Conservation (phyloP, 2,113 vertebrate species). For the Lycaon pictus region DNA sequence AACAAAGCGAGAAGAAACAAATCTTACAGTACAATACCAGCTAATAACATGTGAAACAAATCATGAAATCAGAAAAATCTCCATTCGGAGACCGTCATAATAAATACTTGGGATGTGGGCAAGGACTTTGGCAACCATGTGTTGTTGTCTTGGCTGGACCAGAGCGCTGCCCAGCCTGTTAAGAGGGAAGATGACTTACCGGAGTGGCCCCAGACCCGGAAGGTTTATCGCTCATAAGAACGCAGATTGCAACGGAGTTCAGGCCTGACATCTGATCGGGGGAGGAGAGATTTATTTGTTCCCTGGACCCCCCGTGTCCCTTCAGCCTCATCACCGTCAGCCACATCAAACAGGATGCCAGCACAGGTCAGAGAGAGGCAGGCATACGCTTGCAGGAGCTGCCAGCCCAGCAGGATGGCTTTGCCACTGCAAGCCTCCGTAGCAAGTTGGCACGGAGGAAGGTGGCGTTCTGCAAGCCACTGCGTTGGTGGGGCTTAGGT, state of each 20-base stretch:
- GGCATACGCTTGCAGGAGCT: not conserved
- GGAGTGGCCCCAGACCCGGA: not conserved
- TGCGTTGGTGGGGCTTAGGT: accelerated
- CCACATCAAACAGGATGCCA: not conserved
- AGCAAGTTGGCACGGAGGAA: not conserved
- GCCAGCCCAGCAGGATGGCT: not conserved
- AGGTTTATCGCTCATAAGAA: not conserved
- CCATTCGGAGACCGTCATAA: accelerated
- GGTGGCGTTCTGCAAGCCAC: not conserved
- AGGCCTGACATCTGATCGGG: not conserved
- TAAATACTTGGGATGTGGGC: not conserved
- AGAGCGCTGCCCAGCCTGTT: accelerated
- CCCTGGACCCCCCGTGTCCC: accelerated
- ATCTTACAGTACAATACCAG: not conserved
- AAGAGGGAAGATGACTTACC: too few species aligned
- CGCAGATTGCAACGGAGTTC: accelerated
- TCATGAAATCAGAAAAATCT: not conserved
- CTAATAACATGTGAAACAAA: not conserved
- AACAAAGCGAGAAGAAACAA: not conserved
- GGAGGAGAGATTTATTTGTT: too few species aligned
- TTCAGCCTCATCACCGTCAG: not conserved
- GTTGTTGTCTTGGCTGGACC: accelerated
- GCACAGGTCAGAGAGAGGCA: accelerated
- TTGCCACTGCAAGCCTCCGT: too few species aligned
- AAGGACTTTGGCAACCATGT: accelerated